Evolutionary conservation across 2,797 vertebrate species (phyloP).

Genomic region (Lithobates pipiens): DNA sequence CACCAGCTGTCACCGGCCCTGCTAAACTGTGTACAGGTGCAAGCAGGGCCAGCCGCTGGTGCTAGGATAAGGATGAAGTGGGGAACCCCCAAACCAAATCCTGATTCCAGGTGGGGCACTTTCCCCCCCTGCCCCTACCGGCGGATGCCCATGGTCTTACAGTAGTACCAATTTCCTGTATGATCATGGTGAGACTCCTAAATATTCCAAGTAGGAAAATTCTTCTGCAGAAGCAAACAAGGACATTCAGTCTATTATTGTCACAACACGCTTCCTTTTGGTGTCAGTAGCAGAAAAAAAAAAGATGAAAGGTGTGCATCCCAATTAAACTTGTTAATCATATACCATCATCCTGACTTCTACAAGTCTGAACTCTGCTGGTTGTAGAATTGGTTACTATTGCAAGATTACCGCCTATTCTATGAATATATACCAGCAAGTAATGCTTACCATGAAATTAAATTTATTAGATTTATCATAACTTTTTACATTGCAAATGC

Average conservation of each 20-base stretch:
- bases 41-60: no score
- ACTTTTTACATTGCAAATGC: no score
- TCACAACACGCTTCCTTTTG: not conserved
- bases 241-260: not conserved
- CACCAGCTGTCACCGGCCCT: no score
- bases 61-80: no score
- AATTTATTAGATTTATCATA: no score
- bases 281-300: not conserved
- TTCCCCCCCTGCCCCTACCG: no score
- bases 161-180: not conserved
- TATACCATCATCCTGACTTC: not conserved
- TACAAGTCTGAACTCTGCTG: not conserved
- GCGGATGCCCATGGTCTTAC: not conserved
- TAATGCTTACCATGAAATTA: no score
- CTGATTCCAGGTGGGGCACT: no score
- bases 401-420: not conserved
- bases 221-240: not conserved
- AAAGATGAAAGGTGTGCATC: not conserved
- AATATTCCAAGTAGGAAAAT: not conserved
- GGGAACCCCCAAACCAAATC: no score
- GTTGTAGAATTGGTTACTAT: not conserved
- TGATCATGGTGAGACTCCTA: not conserved
- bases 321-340: slow-evolving; percentile 7
- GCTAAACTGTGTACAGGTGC: no score
- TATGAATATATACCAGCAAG: not conserved